Evolutionary conservation across 2,888 invertebrate species (phyloP).

Genomic region (Dendrolimus pini): DNA sequence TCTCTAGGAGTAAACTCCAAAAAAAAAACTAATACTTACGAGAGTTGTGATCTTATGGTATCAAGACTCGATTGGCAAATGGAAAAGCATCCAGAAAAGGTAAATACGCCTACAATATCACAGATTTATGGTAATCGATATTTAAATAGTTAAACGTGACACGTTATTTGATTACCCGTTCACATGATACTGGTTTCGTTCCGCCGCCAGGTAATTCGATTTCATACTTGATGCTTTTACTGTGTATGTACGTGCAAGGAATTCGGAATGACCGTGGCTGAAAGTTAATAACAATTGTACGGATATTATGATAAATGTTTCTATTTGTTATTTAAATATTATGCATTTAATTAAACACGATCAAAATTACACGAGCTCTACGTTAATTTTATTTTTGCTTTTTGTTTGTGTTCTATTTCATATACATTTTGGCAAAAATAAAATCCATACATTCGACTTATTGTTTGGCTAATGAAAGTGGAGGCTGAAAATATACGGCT

Average conservation of each 20-base stretch:
- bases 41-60: no score
- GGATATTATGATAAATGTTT: conserved; percentile 46
- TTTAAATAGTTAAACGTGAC: conserved; percentile 42
- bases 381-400: no score
- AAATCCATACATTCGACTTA: no score
- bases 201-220: conserved; percentile 43
- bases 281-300: conserved; percentile 46
- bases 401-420: no score
- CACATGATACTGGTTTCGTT: conserved; percentile 48
- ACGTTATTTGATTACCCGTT: conserved; percentile 44
- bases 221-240: conserved; percentile 47
- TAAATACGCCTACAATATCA: conserved; percentile 14
- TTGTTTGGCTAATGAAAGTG: no score
- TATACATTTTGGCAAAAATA: no score
- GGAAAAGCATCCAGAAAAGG: conserved; percentile 1
- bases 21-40: no score
- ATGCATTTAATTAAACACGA: no score
- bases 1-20: no score
- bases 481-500: no score
- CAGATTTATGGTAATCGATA: conserved; percentile 37
- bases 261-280: conserved; percentile 50
- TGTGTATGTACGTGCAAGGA: conserved; percentile 46
- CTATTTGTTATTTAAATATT: conserved; percentile 16
- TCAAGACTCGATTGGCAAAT: no score
- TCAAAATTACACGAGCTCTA: no score